Conservation (phyloP, 2,797 vertebrate species). For the Acanthurus tractus region DNA sequence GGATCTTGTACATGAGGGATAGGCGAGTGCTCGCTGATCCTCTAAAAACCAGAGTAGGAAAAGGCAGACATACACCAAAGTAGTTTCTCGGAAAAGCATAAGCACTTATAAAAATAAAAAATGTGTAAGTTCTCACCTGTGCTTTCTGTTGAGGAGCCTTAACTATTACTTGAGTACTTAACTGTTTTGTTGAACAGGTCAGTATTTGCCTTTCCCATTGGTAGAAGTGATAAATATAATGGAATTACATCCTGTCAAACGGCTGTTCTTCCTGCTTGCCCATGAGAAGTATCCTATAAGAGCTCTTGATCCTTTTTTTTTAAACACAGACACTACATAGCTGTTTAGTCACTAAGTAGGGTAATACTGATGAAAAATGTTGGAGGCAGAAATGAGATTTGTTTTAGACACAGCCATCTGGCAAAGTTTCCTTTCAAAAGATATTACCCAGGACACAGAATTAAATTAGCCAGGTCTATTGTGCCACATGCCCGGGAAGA, state of each 20-base stretch:
- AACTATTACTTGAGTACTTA: conserved; percentile 23
- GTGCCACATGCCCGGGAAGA: conserved; percentile 21
- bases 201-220: conserved; percentile 55
- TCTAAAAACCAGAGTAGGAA: conserved; percentile 32
- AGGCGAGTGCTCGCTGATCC: conserved; percentile 39
- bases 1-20: conserved; percentile 46
- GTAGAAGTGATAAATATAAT: conserved; percentile 61
- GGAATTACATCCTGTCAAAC: conserved; percentile 45
- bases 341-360: conserved; percentile 52
- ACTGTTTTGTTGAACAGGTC: conserved; percentile 34
- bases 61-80: conserved; percentile 18
- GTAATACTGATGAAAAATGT: conserved; percentile 64
- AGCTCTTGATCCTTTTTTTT: conserved; percentile 68
- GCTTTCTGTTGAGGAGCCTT: conserved; percentile 13
- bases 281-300: conserved; percentile 63
- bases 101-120: conserved; percentile 45
- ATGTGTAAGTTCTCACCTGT: conserved; percentile 7
- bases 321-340: conserved; percentile 57
- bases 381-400: conserved; percentile 45
- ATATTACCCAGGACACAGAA: conserved; percentile 41
- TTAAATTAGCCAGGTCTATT: conserved; percentile 42
- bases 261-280: conserved; percentile 53
- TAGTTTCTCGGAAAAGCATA: conserved; percentile 50
- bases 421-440: conserved; percentile 48
- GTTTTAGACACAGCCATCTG: conserved; percentile 55